Base-by-base conservation (phyloP, 2,113 vertebrate genomes). In the Mustela nigripes region DNA sequence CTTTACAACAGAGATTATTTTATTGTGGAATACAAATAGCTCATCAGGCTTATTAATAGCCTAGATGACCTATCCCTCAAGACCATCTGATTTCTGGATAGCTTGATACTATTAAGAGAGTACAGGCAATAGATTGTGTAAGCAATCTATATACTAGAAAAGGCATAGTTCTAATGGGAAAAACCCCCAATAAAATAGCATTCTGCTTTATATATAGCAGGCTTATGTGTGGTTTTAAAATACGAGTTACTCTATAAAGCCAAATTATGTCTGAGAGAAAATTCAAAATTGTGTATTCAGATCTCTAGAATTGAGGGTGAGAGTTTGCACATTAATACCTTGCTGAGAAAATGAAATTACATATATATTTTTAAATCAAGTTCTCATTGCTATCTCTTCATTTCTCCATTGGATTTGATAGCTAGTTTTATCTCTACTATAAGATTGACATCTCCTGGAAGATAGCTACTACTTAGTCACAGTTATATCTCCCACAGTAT, bases 361-460 rank as follows among this genome's bases (percentile, higher is more conserved):
- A 15, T 53, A 53, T 53, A 14, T 88, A 84, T 58, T 58, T 56
- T 36, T 0, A 65, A 92, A 36, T 50, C 18, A n/a, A 62, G 21
- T n/a, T 95, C 16, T 24, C 14, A 58, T 53, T 91, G 10, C 16
- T 53, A 45, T 76, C 33, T 63, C 16, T 89, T 87, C 22, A 42
- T 36, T 48, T 60, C 33, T 36, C 33, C 36, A 60, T 10, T 85
- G 36, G 45, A 36, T 87, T 73, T 85, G 36, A 91, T 86, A 74
- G 39, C 11, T 65, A 93, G 33, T 79, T 79, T 87, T 69, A 79
- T 85, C 33, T 96, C 73, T 95, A 33, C 45, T 91, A 7, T 80
- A 69, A 90, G 71, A 95, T 11, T 48, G 53, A 18, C 36, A n/a
- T 84, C 79, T 91, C 87, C 83, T 84, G n/a, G 53, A 94, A 33